Evolutionary conservation across 2,797 vertebrate species (phyloP).

Genomic region (Malacoraja senta): DNA sequence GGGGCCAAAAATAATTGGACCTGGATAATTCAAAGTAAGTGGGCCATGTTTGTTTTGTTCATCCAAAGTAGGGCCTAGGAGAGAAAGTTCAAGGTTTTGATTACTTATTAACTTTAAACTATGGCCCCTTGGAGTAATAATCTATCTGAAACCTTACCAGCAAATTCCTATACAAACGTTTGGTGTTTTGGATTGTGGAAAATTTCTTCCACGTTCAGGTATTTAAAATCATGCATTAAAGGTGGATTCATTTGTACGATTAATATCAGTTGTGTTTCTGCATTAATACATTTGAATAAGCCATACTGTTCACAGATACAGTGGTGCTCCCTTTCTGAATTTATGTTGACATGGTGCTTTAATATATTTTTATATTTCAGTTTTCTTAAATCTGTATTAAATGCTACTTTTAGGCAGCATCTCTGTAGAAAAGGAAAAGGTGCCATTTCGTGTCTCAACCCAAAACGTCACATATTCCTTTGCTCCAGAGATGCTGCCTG

Average conservation of each 20-base stretch:
- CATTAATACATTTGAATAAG: background rate
- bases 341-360: background rate
- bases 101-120: constrained; percentile 6
- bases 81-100: constrained; percentile 12
- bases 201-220: background rate
- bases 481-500: too few species aligned
- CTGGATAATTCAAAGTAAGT: constrained; percentile 16
- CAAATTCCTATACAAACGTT: background rate
- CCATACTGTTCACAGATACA: background rate
- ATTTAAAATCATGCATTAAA: background rate
- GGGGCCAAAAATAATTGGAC: background rate
- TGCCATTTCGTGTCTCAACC: too few species aligned
- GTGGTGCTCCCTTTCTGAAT: background rate
- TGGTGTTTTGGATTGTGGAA: background rate
- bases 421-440: too few species aligned
- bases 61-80: background rate
- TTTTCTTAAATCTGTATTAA: background rate
- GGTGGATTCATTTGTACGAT: background rate
- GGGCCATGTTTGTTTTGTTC: constrained; percentile 10
- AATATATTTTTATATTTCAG: background rate
- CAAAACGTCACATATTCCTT: too few species aligned
- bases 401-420: background rate
- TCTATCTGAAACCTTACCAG: too few species aligned
- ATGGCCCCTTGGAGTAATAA: background rate
- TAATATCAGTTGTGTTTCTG: background rate